Base-by-base conservation (phyloP, 2,113 vertebrate genomes). In the Apodemus speciosus region DNA sequence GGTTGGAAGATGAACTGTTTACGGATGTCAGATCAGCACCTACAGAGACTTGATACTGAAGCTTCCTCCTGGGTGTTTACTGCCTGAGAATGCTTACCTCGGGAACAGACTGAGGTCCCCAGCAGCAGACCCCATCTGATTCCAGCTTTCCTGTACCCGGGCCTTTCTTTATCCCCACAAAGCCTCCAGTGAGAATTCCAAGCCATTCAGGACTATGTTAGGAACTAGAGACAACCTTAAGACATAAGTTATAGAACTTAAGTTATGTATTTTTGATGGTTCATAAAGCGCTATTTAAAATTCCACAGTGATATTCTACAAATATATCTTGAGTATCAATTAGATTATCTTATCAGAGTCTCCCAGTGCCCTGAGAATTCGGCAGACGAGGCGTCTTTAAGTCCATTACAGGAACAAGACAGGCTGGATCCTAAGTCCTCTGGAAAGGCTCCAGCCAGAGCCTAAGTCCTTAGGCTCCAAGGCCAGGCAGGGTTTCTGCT, bases 241-340 rank as follows among this genome's bases (percentile, higher is more conserved):
- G 62, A 53, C 43, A 75, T 4, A 43, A 30, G 56, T 90, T 71
- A 68, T 10, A 68, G 35, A 86, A 60, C 13, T 62, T 14, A 30
- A 38, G 20, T 40, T 69, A 43, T 56, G 25, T 88, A 84, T 53
- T 94, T 80, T n/a, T 8, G 62, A 30, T 69, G 83, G 11, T 72
- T 85, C 60, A 89, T 72, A 92, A 90, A 81, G 38, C 23, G 76
- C 32, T 66, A 8, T 46, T 93, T 81, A 58, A 71, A 88, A 90
- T 40, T 76, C 20, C 73, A 85, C 11, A 51, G 9, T 9, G 75
- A 49, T 51, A 25, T 60, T 46, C 51, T 43, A 14, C 76, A 89
- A n/a, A 66, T 9, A 40, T 58, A 76, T 90, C 71, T 49, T 56
- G 30, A n/a, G 15, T 46, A 35, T 40, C 69, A 58, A 25, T 58